Percentiles rank a stretch among this genome's conserved stretches.
These are phyloP conservation scores for Eulemur coronatus DNA, from an alignment of 2,797 vertebrate species.

Conservation along the genomic window DNA sequence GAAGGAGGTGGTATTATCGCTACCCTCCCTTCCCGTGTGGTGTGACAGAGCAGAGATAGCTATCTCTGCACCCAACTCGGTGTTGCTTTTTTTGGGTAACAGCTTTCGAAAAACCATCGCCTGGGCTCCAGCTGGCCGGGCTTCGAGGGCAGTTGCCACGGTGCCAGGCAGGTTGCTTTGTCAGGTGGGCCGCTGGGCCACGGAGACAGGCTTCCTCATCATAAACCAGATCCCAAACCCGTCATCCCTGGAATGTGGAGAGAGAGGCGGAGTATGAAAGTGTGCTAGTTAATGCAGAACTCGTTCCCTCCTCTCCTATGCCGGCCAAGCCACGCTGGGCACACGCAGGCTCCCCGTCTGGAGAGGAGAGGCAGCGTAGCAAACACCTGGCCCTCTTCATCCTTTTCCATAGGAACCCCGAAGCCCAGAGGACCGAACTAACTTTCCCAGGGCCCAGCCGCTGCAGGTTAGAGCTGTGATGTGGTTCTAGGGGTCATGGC, in stretches of 20 bases:
- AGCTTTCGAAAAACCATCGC: conserved; percentile 42
- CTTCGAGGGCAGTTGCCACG: neutral
- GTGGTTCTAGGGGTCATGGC: neutral
- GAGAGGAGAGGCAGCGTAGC: neutral
- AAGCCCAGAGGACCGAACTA: neutral
- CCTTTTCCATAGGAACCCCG: neutral
- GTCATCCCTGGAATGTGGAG: neutral
- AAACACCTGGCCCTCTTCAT: neutral
- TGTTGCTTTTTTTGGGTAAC: conserved; percentile 18
- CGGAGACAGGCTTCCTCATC: neutral
- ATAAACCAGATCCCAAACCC: neutral
- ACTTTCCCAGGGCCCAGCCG: neutral
- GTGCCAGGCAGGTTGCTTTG: neutral
- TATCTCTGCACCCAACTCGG: conserved; percentile 18
- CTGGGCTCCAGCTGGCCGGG: neutral
- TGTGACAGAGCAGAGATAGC: conserved; percentile 40
- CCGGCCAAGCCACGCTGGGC: neutral
- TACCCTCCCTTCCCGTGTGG: neutral
- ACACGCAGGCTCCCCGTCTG: neutral
- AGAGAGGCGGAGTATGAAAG: neutral
- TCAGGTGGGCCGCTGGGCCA: neutral
- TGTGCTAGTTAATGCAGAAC: neutral
- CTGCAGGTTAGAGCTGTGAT: neutral
- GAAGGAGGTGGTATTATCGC: conserved; percentile 43
- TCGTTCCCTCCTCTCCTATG: neutral